phyloP scores from a whole-genome alignment of 2,797 vertebrate species.

The Rhabdomys pumilio region DNA sequence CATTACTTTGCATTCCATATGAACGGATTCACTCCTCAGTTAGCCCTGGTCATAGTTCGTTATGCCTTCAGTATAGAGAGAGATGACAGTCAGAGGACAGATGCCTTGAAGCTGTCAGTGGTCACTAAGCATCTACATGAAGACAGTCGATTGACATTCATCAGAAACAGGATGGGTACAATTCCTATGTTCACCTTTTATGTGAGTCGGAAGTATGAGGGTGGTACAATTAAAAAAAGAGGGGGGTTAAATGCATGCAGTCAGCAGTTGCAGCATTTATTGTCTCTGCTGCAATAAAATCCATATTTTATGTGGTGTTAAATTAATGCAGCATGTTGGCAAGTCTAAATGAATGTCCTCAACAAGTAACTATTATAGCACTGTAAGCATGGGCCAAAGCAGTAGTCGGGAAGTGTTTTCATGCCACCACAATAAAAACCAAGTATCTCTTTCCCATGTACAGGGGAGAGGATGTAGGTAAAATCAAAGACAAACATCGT shows the following conservation, averaged over 20 bases:
- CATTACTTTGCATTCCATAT: conserved; percentile 81
- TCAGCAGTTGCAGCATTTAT: conserved; percentile 86
- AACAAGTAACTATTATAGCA: conserved; percentile 86
- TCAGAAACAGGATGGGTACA: conserved; percentile 64
- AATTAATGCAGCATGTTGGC: conserved; percentile 90
- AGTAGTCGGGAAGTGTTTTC: conserved; percentile 74
- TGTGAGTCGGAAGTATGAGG: conserved; percentile 36
- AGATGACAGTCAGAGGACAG: conserved; percentile 80
- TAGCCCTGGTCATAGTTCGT: conserved; percentile 77
- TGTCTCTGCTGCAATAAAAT: conserved; percentile 91
- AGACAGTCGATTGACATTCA: conserved; percentile 77
- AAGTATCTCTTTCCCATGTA: conserved; percentile 80
- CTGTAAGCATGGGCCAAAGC: conserved; percentile 85
- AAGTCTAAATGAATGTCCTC: conserved; percentile 84
- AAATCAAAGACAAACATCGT: conserved; percentile 86
- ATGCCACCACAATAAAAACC: conserved; percentile 83
- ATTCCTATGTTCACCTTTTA: conserved; percentile 72
- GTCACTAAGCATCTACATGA: conserved; percentile 76
- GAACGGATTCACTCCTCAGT: conserved; percentile 75
- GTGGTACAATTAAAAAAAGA: conserved; percentile 37
- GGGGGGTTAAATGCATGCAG: conserved; percentile 76
- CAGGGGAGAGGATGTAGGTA: conserved; percentile 86
- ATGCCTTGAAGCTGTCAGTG: conserved; percentile 74
- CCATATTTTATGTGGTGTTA: conserved; percentile 91
- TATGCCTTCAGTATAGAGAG: conserved; percentile 59